phyloP scores from a whole-genome alignment of 2,113 vertebrate genomes.

The Pelecanus crispus region DNA sequence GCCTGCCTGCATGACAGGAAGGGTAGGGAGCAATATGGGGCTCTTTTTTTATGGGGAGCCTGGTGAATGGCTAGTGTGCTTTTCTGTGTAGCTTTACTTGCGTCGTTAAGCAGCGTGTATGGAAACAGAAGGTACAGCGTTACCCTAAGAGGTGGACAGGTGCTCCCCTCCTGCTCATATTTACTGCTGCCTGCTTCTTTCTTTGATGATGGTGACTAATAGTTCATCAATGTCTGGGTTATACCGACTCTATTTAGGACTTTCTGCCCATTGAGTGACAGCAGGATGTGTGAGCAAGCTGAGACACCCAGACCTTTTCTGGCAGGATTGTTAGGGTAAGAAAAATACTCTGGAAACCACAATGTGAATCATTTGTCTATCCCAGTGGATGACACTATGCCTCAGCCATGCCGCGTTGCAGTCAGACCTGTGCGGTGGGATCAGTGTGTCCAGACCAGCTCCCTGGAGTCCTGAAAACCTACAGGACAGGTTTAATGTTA shows the following conservation, averaged over 20 bases:
- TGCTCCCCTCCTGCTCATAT: neutral
- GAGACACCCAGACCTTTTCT: constrained; percentile 57
- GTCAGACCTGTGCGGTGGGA: neutral
- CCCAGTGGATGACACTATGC: constrained; percentile 42
- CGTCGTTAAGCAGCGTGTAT: neutral
- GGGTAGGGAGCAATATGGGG: neutral
- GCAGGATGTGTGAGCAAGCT: constrained; percentile 64
- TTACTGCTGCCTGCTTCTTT: constrained; percentile 32
- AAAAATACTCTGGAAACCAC: constrained; percentile 60
- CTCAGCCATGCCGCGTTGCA: neutral
- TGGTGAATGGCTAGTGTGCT: neutral
- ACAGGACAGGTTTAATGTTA: neutral
- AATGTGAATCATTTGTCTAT: constrained; percentile 62
- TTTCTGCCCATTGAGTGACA: constrained; percentile 60
- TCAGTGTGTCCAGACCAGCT: neutral
- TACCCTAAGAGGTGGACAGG: neutral
- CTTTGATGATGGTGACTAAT: constrained; percentile 60
- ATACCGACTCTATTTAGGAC: neutral
- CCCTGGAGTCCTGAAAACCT: neutral
- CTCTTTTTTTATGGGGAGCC: neutral
- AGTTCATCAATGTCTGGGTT: constrained; percentile 17
- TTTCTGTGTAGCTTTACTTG: neutral
- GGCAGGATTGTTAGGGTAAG: constrained; percentile 58
- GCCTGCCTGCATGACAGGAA: rapidly evolving
- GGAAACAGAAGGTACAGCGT: neutral